A percentile compares a stretch with the other conserved stretches of the same genome.
Conservation (phyloP, 2,113 vertebrate genomes). For the Ciconia stormi region DNA sequence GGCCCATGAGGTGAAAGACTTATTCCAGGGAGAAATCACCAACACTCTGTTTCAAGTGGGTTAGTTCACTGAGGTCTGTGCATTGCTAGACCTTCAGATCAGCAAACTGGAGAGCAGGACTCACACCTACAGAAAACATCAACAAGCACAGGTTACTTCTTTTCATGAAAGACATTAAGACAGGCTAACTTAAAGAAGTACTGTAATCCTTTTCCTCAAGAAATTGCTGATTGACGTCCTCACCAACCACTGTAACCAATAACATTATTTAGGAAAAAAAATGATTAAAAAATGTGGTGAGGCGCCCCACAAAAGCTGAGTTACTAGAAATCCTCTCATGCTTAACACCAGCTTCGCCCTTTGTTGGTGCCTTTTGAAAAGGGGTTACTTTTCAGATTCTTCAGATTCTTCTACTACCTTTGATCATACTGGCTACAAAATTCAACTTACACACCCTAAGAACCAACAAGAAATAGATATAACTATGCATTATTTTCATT, state of each 20-base stretch:
- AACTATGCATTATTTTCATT: not conserved
- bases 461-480: not conserved
- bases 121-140: not conserved
- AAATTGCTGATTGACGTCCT: not conserved
- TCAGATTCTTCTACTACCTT: not conserved
- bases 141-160: not conserved
- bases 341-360: not conserved
- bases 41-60: not conserved
- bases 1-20: not conserved
- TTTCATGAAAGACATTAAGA: not conserved
- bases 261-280: not conserved
- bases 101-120: not conserved
- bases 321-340: not conserved
- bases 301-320: not conserved
- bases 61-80: not conserved
- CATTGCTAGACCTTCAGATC: not conserved
- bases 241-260: not conserved
- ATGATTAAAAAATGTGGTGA: not conserved
- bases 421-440: not conserved
- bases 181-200: not conserved
- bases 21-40: not conserved
- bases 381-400: not conserved
- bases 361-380: not conserved
- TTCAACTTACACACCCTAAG: not conserved
- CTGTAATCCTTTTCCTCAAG: not conserved